Conservation (phyloP, 2,797 vertebrate species). For the Pangasius mekongensis region DNA sequence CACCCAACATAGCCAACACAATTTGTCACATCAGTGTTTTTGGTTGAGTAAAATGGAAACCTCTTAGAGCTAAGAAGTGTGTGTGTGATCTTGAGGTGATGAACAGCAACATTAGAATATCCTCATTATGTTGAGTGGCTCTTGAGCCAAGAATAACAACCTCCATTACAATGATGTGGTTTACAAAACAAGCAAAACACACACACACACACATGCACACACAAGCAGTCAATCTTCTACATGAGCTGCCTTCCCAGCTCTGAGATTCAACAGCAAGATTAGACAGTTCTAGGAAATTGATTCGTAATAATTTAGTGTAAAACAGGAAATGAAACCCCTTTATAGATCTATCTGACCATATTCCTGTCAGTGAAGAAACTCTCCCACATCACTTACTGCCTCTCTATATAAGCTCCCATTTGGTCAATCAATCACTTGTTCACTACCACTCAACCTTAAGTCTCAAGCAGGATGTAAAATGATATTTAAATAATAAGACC, state of each 20-base stretch:
- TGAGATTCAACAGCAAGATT: constrained; percentile 7
- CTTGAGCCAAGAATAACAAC: constrained; percentile 27
- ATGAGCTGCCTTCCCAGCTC: constrained; percentile 1
- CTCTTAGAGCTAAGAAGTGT: background rate
- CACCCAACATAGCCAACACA: background rate
- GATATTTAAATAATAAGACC: background rate
- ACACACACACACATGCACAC: constrained; percentile 7
- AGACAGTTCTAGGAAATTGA: constrained; percentile 16
- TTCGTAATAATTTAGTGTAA: constrained; percentile 14
- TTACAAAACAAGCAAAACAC: constrained; percentile 18
- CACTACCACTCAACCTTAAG: background rate
- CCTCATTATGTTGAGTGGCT: constrained; percentile 35
- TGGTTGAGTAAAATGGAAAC: background rate
- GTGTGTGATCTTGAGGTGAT: constrained; percentile 25
- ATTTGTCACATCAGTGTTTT: constrained; percentile 6
- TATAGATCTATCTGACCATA: background rate
- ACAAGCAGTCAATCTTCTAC: background rate
- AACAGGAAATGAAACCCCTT: constrained; percentile 13
- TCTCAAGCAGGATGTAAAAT: constrained; percentile 17
- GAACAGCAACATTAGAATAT: constrained; percentile 36
- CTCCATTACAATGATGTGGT: constrained; percentile 18
- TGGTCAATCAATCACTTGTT: constrained; percentile 19
- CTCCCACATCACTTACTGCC: background rate
- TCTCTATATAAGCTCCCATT: background rate
- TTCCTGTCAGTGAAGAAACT: constrained; percentile 23